Base-by-base conservation (phyloP, 1,140 invertebrate genomes). In the Drosophila equinoxialis region DNA sequence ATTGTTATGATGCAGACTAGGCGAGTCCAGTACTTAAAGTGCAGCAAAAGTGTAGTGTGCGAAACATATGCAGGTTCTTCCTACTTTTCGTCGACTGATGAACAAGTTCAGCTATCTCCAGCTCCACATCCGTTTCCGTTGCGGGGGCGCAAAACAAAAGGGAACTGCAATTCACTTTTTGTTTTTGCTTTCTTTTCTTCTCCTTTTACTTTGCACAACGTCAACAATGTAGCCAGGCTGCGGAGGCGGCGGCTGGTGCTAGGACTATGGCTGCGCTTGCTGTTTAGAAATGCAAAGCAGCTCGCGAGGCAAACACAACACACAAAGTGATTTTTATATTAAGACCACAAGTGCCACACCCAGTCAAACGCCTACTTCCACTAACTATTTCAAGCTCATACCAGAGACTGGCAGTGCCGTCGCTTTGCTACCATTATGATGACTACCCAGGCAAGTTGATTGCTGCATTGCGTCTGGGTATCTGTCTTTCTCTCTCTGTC, bases 301-400 rank as follows among this genome's bases (percentile, higher is more conserved):
- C 77, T 62, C 69, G 68, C 82, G 79, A 68, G 76, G 79, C 79
- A 86, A 87, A 87, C 83, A 77, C 83, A 86, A 87, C 83, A 87
- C 84, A 89, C 84, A 89, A 89, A 89, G 84, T 89, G 84, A 89
- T 89, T 89, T 89, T 89, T 89, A 89, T 89, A 89, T 89, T 89
- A 89, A 89, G 84, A 84, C 84, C 85, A 80, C 84, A 89, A 89
- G 84, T 89, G 80, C 77, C 68, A 71, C 68, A 69, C 39, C 74
- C 74, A 59, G n/a, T 30, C 41, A 58, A 41, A 26, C 61, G 60
- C 1, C 41, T 57, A 35, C 58, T 45, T 37, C 39, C 51, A 39
- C 1, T 14, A 54, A 37, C 26, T 13, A 30, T 42, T 17, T n/a
- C 26, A 14, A 17, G 23, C 17, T 13, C 8, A 8, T 65, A 14